phyloP scores from a whole-genome alignment of 2,888 invertebrate genomes.

The Andricus curvator region DNA sequence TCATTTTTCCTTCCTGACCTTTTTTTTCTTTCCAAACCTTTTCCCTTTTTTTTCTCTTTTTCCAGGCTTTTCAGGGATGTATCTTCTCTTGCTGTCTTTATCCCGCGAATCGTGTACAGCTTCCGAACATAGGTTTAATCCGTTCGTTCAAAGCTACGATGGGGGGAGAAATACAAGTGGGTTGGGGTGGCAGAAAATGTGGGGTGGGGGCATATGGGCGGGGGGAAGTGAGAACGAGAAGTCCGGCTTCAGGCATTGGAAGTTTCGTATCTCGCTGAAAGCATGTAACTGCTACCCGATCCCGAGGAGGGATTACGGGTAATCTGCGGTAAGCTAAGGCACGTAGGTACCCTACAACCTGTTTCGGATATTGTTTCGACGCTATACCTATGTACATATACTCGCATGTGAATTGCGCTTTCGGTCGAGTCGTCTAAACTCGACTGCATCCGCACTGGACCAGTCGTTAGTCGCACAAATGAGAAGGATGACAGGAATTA shows the following conservation, averaged over 20 bases:
- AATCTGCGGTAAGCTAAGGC: conserved; percentile 70
- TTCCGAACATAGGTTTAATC: conserved; percentile 34
- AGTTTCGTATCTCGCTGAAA: conserved; percentile 62
- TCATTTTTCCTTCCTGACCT: background rate
- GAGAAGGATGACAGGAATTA: conserved; percentile 10
- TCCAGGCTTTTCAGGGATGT: background rate
- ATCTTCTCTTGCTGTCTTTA: conserved; percentile 29
- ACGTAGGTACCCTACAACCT: conserved; percentile 64
- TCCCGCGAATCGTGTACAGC: conserved; percentile 34
- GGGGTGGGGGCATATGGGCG: background rate
- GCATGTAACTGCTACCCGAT: conserved; percentile 70
- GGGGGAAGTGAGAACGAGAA: conserved; percentile 49
- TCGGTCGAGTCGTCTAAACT: conserved; percentile 61
- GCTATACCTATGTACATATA: conserved; percentile 54
- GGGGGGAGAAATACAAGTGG: conserved; percentile 11
- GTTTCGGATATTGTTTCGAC: conserved; percentile 68
- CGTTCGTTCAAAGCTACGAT: conserved; percentile 26
- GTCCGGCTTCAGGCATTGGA: conserved; percentile 49
- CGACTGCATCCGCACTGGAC: conserved; percentile 33
- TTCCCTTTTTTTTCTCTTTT: background rate
- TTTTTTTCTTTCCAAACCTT: background rate
- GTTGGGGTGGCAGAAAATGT: background rate
- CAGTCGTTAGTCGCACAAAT: conserved; percentile 15
- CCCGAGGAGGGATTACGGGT: conserved; percentile 68
- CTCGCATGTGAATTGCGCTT: conserved; percentile 55